Conservation (phyloP, 2,888 invertebrate genomes). For the Coronaproctus castanopsis region DNA sequence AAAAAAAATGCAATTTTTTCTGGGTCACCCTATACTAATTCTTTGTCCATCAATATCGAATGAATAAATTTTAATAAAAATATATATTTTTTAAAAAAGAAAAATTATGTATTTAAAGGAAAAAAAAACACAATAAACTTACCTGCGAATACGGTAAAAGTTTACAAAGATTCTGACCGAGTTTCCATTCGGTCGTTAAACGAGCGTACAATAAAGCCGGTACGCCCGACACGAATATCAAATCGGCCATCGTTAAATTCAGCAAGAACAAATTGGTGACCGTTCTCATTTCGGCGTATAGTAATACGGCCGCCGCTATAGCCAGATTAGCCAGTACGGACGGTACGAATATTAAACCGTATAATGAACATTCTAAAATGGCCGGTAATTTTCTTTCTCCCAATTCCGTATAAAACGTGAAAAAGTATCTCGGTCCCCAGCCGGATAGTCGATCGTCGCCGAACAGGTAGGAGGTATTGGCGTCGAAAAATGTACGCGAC, state of each 20-base stretch:
- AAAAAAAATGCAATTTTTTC: too few relatives aligned
- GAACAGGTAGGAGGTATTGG: slow-evolving; percentile 32
- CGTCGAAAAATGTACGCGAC: background rate
- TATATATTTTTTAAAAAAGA: too few relatives aligned
- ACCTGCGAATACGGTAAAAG: slow-evolving; percentile 36
- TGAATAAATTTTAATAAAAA: too few relatives aligned
- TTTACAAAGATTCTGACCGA: slow-evolving; percentile 32
- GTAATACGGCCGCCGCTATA: slow-evolving; percentile 32
- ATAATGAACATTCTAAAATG: slow-evolving; percentile 28
- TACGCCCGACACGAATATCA: slow-evolving; percentile 34
- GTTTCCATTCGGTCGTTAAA: slow-evolving; percentile 31
- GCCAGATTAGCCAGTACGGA: slow-evolving; percentile 33
- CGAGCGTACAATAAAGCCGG: slow-evolving; percentile 34
- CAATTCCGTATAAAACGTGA: slow-evolving; percentile 34
- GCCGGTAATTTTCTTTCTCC: slow-evolving; percentile 27
- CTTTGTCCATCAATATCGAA: too few relatives aligned
- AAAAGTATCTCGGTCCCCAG: slow-evolving; percentile 35
- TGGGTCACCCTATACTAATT: too few relatives aligned
- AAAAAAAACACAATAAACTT: too few relatives aligned
- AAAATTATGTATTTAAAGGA: too few relatives aligned
- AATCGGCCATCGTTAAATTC: slow-evolving; percentile 42
- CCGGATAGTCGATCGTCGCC: slow-evolving; percentile 31
- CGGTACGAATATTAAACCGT: slow-evolving; percentile 28
- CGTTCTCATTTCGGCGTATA: slow-evolving; percentile 34
- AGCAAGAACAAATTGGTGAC: slow-evolving; percentile 36